Base-by-base conservation (phyloP, 2,113 vertebrate genomes). In the Mesoclemmys tuberculata region DNA sequence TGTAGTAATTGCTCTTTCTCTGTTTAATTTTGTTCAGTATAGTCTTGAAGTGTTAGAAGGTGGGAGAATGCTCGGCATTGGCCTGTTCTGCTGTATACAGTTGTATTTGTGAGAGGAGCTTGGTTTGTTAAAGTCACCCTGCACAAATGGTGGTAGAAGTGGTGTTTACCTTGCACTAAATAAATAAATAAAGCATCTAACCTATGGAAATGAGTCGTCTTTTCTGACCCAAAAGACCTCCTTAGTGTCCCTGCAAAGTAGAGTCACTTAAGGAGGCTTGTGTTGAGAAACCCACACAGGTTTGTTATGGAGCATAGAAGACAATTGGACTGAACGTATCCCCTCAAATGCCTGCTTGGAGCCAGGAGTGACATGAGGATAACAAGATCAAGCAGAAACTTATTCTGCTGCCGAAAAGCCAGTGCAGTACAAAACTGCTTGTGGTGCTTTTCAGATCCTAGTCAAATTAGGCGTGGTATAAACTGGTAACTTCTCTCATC, bases 161-260 rank as follows among this genome's bases (percentile, higher is more conserved):
- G 95, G 93, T 98, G 92, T 96, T 90, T 58, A 51, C 82, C 77
- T 97, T 97, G 96, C 98, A 98, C 95, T n/a, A 94, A 98, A 98
- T 98, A 98, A 98, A 98, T 95, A 80, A 74, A 87, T 26, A 78
- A 90, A 90, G 97, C 97, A 98, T 98, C 96, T 92, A 97, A 98
- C 93, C 91, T 79, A 3, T 79, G 68, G 83, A 96, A 96, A 91
- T 24, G 95, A 90, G 91, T 98, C 95, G 51, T 68, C 56, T 41
- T 97, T 96, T 91, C 26, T 95, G 48, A 38, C 35, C 80, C 80
- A 52, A 41, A 90, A 80, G n/a, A 18, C n/a, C 19, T n/a, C n/a
- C 64, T 71, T 75, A 64, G 9, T 0, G 1, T 83, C 82, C 52
- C 56, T 87, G 52, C 13, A 24, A 55, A 16, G 24, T 41, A 27